These are phyloP conservation scores for Heliocidaris tuberculata DNA, from an alignment of 35 echinoderm and acorn worm genomes.

Conservation along the genomic window DNA sequence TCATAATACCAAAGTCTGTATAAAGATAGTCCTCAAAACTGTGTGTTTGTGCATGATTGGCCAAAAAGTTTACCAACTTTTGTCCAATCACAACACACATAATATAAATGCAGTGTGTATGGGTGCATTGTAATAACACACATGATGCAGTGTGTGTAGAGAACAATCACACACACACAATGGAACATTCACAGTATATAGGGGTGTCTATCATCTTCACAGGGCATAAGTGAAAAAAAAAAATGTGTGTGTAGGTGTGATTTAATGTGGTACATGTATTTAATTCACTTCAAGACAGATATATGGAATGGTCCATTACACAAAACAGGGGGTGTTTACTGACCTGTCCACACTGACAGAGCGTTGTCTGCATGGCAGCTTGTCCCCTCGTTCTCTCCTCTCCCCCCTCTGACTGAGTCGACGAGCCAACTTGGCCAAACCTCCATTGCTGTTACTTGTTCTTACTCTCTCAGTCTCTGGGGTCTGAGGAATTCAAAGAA, in stretches of 20 bases:
- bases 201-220: background rate
- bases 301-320: background rate
- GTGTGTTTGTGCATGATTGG: background rate
- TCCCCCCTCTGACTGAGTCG: conserved; percentile 94
- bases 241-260: background rate
- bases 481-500: conserved; percentile 27
- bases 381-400: conserved; percentile 66
- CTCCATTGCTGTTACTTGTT: conserved; percentile 73
- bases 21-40: background rate
- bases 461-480: conserved; percentile 66
- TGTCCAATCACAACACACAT: background rate
- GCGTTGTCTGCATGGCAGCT: conserved; percentile 67
- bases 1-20: background rate
- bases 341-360: conserved; percentile 93
- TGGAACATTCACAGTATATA: background rate
- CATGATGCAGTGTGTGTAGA: background rate
- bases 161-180: background rate
- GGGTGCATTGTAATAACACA: no score
- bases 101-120: background rate
- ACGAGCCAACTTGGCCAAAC: conserved; percentile 82
- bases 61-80: background rate
- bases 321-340: background rate
- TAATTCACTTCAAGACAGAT: background rate
- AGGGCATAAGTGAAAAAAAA: background rate
- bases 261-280: background rate